These are phyloP conservation scores for Craseonycteris thonglongyai DNA, from an alignment of 2,113 vertebrate species.

Conservation along the genomic window DNA sequence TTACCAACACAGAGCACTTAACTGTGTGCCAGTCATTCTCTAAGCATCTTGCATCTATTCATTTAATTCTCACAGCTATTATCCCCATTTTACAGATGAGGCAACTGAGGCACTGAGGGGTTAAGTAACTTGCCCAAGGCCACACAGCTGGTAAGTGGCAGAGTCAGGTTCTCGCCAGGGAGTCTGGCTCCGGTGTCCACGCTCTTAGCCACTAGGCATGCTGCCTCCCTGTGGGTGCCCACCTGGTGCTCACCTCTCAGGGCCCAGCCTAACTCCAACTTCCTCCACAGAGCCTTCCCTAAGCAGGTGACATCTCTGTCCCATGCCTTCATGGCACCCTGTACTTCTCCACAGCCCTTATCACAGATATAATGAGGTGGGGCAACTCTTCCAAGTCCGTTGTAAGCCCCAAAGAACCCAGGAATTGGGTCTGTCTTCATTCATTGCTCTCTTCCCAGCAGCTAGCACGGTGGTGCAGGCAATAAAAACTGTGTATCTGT, in stretches of 20 bases:
- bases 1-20: neutral
- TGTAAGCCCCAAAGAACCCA: neutral
- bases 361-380: too few relatives aligned
- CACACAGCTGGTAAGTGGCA: fast-evolving
- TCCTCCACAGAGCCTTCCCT: neutral
- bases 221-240: neutral
- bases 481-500: fast-evolving
- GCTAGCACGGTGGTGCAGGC: neutral
- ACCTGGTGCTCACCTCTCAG: neutral
- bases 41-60: neutral
- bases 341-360: neutral
- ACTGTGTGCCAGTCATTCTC: neutral
- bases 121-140: neutral
- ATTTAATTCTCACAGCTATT: neutral
- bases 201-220: neutral
- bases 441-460: neutral
- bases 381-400: fast-evolving
- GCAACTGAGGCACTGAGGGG: neutral
- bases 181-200: fast-evolving
- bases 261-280: neutral
- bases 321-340: fast-evolving
- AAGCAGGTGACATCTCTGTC: too few relatives aligned
- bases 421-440: neutral
- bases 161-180: neutral
- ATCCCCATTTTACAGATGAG: neutral